phyloP scores from a whole-genome alignment of 2,797 vertebrate species.

The Pagetopsis macropterus region DNA sequence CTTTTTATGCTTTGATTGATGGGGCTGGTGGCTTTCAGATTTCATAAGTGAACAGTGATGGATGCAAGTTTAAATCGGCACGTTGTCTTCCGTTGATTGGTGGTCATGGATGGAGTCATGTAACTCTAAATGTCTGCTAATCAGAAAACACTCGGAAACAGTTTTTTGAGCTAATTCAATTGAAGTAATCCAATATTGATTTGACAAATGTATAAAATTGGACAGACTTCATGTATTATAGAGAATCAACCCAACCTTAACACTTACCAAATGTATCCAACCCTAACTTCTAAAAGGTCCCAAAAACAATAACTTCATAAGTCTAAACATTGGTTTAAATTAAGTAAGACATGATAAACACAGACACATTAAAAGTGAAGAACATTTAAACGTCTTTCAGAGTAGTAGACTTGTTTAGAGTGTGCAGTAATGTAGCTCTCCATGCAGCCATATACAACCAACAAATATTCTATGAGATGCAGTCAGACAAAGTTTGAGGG shows the following conservation, averaged over 20 bases:
- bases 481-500: slow-evolving; percentile 25
- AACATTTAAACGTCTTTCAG: too few species aligned
- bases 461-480: neutral
- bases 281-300: too few species aligned
- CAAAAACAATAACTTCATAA: too few species aligned
- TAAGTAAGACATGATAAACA: too few species aligned
- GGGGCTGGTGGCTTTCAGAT: slow-evolving; percentile 43
- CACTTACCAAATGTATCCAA: too few species aligned
- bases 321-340: too few species aligned
- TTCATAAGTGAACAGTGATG: slow-evolving; percentile 51
- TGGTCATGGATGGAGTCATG: slow-evolving; percentile 17
- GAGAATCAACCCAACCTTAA: too few species aligned
- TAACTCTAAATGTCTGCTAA: slow-evolving; percentile 1
- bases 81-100: slow-evolving; percentile 49
- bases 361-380: too few species aligned
- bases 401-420: too few species aligned
- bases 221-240: too few species aligned
- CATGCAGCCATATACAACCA: slow-evolving; percentile 1
- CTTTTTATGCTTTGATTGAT: slow-evolving; percentile 67
- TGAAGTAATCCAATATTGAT: too few species aligned
- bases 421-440: neutral
- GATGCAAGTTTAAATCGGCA: slow-evolving; percentile 57
- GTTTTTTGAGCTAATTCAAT: neutral
- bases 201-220: too few species aligned
- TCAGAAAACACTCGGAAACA: neutral